Evolutionary conservation across 2,797 vertebrate species (phyloP).

Genomic region (Chiloscyllium punctatum): DNA sequence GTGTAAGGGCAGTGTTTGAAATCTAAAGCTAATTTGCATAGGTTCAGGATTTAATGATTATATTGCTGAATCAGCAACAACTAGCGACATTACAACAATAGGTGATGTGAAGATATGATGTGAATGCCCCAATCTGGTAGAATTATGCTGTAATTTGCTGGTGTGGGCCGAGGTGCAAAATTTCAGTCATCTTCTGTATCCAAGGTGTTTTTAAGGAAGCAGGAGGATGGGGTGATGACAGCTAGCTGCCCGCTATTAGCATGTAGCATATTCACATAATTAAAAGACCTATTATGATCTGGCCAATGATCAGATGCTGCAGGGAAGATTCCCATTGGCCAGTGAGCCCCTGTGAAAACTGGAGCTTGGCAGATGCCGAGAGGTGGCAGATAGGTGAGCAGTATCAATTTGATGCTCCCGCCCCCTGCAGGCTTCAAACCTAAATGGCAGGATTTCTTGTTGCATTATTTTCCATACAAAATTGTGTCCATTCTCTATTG

Average conservation of each 20-base stretch:
- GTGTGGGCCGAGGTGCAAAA: background rate
- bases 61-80: background rate
- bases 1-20: background rate
- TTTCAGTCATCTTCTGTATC: too few species aligned
- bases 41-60: background rate
- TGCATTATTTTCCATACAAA: background rate
- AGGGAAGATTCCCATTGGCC: background rate
- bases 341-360: background rate
- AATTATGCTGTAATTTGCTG: background rate
- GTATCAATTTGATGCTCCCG: background rate
- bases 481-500: too few species aligned
- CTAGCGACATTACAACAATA: background rate
- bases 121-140: background rate
- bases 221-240: background rate
- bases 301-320: too few species aligned
- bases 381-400: background rate
- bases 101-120: background rate
- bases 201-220: background rate
- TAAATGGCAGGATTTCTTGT: background rate
- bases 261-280: too few species aligned
- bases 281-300: too few species aligned
- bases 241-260: too few species aligned
- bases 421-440: background rate
- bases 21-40: background rate
- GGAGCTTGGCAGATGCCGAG: background rate